Percentiles rank a stretch among this genome's conserved stretches.
Evolutionary conservation across 2,888 invertebrate genomes (phyloP).

Genomic region (Psococerastis gibbosa): DNA sequence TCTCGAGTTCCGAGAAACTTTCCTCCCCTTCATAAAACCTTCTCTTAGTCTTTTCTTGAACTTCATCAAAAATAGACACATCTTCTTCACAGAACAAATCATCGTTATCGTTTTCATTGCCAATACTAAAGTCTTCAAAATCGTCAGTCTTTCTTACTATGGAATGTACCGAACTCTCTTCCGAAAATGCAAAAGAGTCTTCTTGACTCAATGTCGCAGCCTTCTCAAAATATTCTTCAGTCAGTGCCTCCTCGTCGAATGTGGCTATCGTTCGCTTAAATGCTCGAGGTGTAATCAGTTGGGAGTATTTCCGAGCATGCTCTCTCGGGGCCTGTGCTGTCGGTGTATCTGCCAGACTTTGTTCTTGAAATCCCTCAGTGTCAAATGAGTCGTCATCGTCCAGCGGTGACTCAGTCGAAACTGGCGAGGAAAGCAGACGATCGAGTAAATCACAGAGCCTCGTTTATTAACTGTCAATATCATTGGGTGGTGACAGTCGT

Average conservation of each 20-base stretch:
- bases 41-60: conserved; percentile 29
- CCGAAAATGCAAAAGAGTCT: not conserved
- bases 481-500: too few relatives aligned
- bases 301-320: not conserved
- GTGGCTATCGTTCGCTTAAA: conserved; percentile 2
- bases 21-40: conserved; percentile 32
- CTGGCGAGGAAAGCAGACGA: conserved; percentile 17
- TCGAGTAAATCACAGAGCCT: too few relatives aligned
- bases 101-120: conserved; percentile 13
- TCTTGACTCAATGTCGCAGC: conserved; percentile 8
- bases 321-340: conserved; percentile 18
- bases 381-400: conserved; percentile 35
- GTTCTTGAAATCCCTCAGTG: conserved; percentile 33
- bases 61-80: conserved; percentile 25
- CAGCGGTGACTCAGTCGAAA: conserved; percentile 30
- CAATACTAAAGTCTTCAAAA: not conserved
- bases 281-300: not conserved
- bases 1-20: conserved; percentile 27
- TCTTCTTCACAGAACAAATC: conserved; percentile 23
- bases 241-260: conserved; percentile 3
- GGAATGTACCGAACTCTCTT: not conserved
- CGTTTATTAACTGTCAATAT: too few relatives aligned
- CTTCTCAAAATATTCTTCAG: not conserved
- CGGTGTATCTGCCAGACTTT: conserved; percentile 29
- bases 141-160: conserved; percentile 16